phyloP scores from a whole-genome alignment of 2,888 invertebrate species.

The Phrixothrix hirtus region DNA sequence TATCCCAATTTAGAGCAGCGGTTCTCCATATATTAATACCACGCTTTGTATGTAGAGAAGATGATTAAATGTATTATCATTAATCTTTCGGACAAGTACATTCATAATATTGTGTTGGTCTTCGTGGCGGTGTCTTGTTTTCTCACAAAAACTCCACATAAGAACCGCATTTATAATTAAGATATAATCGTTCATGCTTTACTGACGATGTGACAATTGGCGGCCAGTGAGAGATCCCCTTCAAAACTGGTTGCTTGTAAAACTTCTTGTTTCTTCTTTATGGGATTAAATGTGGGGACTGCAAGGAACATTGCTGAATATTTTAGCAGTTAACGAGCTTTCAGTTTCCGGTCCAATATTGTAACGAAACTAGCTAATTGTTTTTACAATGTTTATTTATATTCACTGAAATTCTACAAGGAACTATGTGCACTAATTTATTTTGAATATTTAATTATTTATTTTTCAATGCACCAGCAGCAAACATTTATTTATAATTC shows the following conservation, averaged over 20 bases:
- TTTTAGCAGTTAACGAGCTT: conserved; percentile 36
- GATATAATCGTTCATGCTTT: conserved; percentile 31
- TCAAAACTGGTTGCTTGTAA: conserved; percentile 26
- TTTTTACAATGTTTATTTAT: too few species aligned
- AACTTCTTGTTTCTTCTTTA: conserved; percentile 20
- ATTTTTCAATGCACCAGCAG: too few species aligned
- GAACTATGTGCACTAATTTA: too few species aligned
- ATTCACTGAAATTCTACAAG: too few species aligned
- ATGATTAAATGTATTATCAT: neutral
- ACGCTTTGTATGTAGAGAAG: neutral
- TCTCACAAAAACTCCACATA: conserved; percentile 29
- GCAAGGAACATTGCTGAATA: conserved; percentile 32
- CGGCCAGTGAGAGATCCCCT: conserved; percentile 23
- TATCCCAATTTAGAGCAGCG: neutral
- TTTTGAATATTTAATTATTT: too few species aligned
- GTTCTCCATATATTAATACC: too few species aligned
- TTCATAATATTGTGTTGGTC: conserved; percentile 27
- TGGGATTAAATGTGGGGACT: conserved; percentile 22
- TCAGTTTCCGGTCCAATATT: conserved; percentile 33
- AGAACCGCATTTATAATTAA: conserved; percentile 33
- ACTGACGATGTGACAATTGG: conserved; percentile 31
- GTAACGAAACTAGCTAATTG: too few species aligned
- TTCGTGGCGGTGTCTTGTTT: conserved; percentile 26
- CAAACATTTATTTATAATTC: too few species aligned
- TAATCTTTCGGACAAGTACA: conserved; percentile 28